These are phyloP conservation scores for Phoebastria nigripes DNA, from an alignment of 2,797 vertebrate species.

Conservation along the genomic window DNA sequence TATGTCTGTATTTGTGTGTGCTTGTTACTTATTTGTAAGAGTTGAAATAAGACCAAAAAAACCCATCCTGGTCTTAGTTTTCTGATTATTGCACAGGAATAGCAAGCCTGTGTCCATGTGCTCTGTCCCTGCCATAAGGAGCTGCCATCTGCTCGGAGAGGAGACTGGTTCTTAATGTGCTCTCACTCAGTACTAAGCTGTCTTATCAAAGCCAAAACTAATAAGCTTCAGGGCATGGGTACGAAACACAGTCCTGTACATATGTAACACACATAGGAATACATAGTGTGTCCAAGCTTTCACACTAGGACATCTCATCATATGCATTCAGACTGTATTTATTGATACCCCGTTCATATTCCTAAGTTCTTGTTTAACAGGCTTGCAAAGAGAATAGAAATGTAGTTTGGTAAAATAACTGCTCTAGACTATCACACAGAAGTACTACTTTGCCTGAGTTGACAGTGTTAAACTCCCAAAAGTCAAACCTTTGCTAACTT, in stretches of 20 bases:
- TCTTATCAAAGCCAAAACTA: background rate
- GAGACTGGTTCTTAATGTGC: conserved; percentile 55
- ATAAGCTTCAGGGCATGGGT: background rate
- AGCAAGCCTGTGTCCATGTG: conserved; percentile 24
- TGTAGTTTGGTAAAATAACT: background rate
- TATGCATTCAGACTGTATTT: background rate
- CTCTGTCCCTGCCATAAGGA: conserved; percentile 64
- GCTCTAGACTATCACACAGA: background rate
- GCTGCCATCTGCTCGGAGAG: conserved; percentile 72
- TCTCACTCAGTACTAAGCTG: background rate
- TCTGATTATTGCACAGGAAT: background rate
- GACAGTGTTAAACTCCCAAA: background rate
- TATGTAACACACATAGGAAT: background rate
- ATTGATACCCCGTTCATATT: background rate
- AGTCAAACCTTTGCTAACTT: background rate
- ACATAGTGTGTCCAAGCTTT: background rate
- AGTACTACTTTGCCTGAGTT: background rate
- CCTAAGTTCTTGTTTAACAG: background rate
- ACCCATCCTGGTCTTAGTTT: background rate
- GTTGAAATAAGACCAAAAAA: background rate
- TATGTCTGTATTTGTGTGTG: background rate
- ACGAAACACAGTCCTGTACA: background rate
- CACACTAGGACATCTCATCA: background rate
- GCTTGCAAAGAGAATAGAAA: background rate
- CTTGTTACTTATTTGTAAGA: background rate